Evolutionary conservation across 2,888 invertebrate genomes (phyloP).

Genomic region (Malthinus flaveolus): DNA sequence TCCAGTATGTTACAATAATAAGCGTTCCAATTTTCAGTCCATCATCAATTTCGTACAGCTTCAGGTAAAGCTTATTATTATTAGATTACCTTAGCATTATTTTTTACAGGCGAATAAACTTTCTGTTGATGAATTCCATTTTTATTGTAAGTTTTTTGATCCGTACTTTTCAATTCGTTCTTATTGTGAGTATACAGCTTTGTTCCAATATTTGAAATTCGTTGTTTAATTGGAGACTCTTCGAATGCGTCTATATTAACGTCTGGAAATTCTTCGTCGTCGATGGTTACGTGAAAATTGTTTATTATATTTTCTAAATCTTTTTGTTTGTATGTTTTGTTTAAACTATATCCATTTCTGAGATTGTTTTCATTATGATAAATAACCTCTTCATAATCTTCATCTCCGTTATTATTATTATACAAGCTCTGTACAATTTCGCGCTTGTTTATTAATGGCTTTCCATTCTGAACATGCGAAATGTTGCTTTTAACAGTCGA

Average conservation of each 20-base stretch:
- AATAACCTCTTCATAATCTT: constrained; percentile 46
- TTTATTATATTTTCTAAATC: constrained; percentile 54
- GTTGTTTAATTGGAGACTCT: constrained; percentile 42
- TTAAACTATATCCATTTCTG: constrained; percentile 18
- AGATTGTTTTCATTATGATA: constrained; percentile 39
- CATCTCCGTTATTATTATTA: constrained; percentile 48
- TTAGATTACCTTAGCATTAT: constrained; percentile 36
- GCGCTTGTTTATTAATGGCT: constrained; percentile 50
- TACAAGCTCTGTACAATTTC: constrained; percentile 49
- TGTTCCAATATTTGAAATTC: constrained; percentile 54
- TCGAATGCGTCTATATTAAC: constrained; percentile 49
- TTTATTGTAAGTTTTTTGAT: constrained; percentile 37
- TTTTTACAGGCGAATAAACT: constrained; percentile 11
- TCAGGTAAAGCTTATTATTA: too few species aligned
- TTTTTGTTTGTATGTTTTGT: constrained; percentile 15
- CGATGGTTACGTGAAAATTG: constrained; percentile 52
- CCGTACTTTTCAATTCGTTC: constrained; percentile 34
- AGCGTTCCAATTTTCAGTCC: too few species aligned
- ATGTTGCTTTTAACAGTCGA: constrained; percentile 50
- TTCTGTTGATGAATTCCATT: constrained; percentile 22
- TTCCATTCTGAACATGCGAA: constrained; percentile 50
- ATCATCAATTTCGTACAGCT: too few species aligned
- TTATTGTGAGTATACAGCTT: constrained; percentile 50
- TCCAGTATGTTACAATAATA: too few species aligned
- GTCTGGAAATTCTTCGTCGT: constrained; percentile 55